Evolutionary conservation across 2,113 vertebrate species (phyloP).

Genomic region (Anarrhichthys ocellatus): DNA sequence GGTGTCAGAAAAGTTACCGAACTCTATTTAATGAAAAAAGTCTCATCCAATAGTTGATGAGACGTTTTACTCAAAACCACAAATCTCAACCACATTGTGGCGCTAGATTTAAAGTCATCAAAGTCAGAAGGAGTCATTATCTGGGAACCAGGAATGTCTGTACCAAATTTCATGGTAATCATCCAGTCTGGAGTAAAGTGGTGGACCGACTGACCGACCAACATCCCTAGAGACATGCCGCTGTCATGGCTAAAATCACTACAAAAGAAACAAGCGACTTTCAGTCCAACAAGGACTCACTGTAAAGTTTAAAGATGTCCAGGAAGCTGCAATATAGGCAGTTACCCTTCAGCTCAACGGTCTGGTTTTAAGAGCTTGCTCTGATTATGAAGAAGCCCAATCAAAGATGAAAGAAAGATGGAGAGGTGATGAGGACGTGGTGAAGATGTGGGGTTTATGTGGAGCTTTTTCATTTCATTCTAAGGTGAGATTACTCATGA

Average conservation of each 20-base stretch:
- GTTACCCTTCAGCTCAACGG: conserved; percentile 1
- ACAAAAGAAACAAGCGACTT: not conserved
- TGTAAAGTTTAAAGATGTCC: not conserved
- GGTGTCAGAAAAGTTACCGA: no score
- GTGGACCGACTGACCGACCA: not conserved
- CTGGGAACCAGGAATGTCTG: not conserved
- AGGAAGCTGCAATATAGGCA: not conserved
- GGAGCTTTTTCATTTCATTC: not conserved
- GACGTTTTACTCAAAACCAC: not conserved
- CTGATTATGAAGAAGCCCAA: conserved; percentile 6
- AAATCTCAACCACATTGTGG: not conserved
- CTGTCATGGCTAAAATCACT: not conserved
- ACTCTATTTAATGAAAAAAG: no score
- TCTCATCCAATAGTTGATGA: no score
- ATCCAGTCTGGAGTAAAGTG: not conserved
- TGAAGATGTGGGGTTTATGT: not conserved
- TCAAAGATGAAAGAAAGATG: conserved; percentile 13
- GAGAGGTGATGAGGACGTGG: not conserved
- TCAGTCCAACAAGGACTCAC: not conserved
- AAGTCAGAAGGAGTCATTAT: not conserved
- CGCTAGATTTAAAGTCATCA: not conserved
- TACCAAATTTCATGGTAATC: not conserved
- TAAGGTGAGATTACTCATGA: not conserved
- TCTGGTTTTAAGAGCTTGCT: conserved; percentile 1
- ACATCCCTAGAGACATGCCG: not conserved